phyloP scores from a whole-genome alignment of 2,888 invertebrate species.

The Tridacna crocea region DNA sequence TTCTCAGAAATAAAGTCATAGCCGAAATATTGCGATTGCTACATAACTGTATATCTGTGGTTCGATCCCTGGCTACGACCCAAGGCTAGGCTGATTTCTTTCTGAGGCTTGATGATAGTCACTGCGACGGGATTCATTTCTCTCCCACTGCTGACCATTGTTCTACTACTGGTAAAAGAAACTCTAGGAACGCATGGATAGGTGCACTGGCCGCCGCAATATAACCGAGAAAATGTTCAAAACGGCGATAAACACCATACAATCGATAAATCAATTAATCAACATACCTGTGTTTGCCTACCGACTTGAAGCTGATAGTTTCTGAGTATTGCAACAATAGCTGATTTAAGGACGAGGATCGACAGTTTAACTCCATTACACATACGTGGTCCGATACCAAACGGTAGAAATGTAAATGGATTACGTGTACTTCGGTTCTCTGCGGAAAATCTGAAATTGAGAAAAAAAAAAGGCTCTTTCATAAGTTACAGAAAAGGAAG shows the following conservation, averaged over 20 bases:
- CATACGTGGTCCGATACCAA: conserved; percentile 73
- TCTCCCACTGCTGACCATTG: too few relatives aligned
- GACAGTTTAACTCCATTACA: conserved; percentile 71
- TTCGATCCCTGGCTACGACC: too few relatives aligned
- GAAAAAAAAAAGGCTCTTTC: not conserved
- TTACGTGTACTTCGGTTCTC: conserved; percentile 51
- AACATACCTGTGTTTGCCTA: not conserved
- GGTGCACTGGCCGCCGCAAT: too few relatives aligned
- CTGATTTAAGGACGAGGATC: conserved; percentile 61
- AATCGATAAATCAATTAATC: too few relatives aligned
- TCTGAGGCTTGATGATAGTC: too few relatives aligned
- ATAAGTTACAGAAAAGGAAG: not conserved
- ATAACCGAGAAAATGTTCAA: too few relatives aligned
- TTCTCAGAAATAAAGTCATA: not conserved
- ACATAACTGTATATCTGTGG: too few relatives aligned
- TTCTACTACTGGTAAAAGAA: too few relatives aligned
- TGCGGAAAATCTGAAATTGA: conserved; percentile 62
- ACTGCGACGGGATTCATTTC: too few relatives aligned
- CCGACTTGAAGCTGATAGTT: conserved; percentile 51
- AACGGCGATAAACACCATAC: too few relatives aligned
- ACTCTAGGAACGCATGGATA: too few relatives aligned
- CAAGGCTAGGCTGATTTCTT: too few relatives aligned
- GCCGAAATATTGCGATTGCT: not conserved
- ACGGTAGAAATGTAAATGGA: conserved; percentile 66
- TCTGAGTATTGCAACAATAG: conserved; percentile 63